phyloP scores from a whole-genome alignment of 2,797 vertebrate genomes.

The Acanthis flammea region DNA sequence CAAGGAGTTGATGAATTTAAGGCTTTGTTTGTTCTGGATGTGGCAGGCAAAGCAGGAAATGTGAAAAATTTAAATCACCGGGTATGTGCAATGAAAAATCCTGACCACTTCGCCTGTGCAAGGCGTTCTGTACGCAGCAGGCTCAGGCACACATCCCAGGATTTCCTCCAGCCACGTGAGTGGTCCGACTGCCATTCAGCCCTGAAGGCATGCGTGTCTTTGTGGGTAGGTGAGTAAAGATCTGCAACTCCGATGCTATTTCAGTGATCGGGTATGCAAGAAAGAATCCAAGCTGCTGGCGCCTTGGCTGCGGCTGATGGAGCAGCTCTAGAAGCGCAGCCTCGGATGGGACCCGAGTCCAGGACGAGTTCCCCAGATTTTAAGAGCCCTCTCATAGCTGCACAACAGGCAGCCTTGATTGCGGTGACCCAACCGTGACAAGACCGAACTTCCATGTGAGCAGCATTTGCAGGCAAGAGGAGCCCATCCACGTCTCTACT shows the following conservation, averaged over 20 bases:
- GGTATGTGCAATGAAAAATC: not conserved
- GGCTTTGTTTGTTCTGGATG: conserved; percentile 11
- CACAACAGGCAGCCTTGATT: not conserved
- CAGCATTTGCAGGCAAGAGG: not conserved
- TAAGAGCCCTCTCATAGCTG: not conserved
- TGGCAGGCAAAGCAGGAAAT: conserved; percentile 26
- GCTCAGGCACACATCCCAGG: not conserved
- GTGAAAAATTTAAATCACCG: conserved; percentile 29
- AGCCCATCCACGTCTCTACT: not conserved
- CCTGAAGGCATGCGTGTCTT: not conserved
- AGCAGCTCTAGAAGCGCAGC: not conserved
- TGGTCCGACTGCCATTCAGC: not conserved
- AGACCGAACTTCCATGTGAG: not conserved
- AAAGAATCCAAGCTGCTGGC: not conserved
- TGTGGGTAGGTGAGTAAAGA: not conserved
- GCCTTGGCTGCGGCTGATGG: not conserved
- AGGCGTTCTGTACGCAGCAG: not conserved
- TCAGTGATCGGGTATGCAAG: not conserved
- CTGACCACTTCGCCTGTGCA: not conserved
- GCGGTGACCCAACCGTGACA: not conserved
- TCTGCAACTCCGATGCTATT: not conserved
- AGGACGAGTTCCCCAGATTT: not conserved
- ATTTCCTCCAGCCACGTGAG: not conserved
- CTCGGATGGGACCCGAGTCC: not conserved
- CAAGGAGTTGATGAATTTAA: conserved; percentile 19